These are phyloP conservation scores for Ferrisia virgata DNA, from an alignment of 2,888 invertebrate species.

Conservation along the genomic window DNA sequence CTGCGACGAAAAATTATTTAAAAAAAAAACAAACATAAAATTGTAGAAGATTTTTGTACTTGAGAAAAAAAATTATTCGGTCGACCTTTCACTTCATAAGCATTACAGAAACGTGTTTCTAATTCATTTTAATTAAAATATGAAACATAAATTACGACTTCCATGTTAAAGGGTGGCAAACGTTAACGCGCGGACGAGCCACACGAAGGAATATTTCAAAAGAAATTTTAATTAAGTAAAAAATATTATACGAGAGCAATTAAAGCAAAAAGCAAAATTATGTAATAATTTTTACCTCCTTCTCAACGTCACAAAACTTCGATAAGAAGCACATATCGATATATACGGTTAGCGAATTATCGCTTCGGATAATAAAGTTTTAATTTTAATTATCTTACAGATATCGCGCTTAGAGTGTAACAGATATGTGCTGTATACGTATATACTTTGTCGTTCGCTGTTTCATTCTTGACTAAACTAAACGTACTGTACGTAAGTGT, in stretches of 20 bases:
- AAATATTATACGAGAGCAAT: slow-evolving; percentile 22
- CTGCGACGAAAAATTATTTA: no score
- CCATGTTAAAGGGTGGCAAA: background rate
- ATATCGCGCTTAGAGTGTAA: no score
- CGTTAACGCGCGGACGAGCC: background rate
- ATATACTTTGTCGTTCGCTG: background rate
- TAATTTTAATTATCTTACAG: background rate
- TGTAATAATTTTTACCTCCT: background rate
- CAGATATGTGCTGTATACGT: no score
- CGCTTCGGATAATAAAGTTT: background rate
- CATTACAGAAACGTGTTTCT: background rate
- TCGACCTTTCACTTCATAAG: background rate
- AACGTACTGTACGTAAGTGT: background rate
- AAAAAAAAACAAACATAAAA: no score
- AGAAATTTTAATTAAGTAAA: slow-evolving; percentile 30
- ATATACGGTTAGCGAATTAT: background rate
- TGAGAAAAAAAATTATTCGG: background rate
- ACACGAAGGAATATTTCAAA: slow-evolving; percentile 18
- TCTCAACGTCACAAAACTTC: background rate
- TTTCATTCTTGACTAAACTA: no score
- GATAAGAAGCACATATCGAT: background rate
- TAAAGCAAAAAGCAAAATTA: background rate
- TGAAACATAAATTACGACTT: slow-evolving; percentile 6
- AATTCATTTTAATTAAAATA: slow-evolving; percentile 26
- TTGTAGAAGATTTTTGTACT: no score